A percentile compares a stretch with the other conserved stretches of the same genome.
Conservation (phyloP, 1,140 invertebrate genomes). For the Scaptomyza graminum region DNA sequence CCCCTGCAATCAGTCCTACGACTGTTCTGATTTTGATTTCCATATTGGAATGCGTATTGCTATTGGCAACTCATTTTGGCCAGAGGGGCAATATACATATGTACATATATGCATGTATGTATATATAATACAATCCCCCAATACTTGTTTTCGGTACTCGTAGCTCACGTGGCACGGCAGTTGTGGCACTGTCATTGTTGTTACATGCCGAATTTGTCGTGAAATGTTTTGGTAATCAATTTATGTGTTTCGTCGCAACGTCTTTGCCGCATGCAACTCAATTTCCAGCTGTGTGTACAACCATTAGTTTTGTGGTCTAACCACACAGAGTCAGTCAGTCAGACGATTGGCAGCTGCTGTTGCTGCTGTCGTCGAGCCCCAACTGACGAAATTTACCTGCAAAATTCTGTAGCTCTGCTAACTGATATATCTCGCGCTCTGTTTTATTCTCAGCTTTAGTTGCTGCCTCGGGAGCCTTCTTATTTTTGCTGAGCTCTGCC, state of each 20-base stretch:
- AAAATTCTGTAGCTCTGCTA: constrained; percentile 31
- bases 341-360: constrained; percentile 25
- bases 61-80: constrained; percentile 34
- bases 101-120: background rate
- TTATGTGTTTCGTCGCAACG: constrained; percentile 57
- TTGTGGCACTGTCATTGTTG: constrained; percentile 56
- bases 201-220: constrained; percentile 71
- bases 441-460: constrained; percentile 20
- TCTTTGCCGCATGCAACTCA: constrained; percentile 2
- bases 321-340: constrained; percentile 3
- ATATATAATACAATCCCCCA: no score
- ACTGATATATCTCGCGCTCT: constrained; percentile 26
- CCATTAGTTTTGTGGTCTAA: constrained; percentile 33
- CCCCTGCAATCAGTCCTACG: background rate
- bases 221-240: constrained; percentile 76
- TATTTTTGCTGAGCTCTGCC: background rate
- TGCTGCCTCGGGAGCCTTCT: constrained; percentile 7
- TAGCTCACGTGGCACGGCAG: constrained; percentile 1
- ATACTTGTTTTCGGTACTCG: no score
- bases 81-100: background rate
- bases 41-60: constrained; percentile 37
- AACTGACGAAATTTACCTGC: constrained; percentile 55
- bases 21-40: constrained; percentile 10
- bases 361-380: constrained; percentile 1
- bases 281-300: background rate